Base-by-base conservation (phyloP, 2,888 invertebrate species). In the Brachyptera risi region DNA sequence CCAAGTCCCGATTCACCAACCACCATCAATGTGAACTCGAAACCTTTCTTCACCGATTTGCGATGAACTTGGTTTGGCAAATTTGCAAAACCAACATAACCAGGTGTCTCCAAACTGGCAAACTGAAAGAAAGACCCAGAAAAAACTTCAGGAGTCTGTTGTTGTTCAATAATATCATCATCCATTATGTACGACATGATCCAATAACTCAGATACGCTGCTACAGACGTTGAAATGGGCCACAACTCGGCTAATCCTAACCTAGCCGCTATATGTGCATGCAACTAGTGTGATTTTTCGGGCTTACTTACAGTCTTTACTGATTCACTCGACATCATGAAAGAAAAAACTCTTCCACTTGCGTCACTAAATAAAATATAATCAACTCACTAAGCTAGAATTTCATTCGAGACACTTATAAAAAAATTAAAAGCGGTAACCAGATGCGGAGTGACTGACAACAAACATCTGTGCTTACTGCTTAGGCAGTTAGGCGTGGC, bases 21-120 rank as follows among this genome's bases (percentile, higher is more conserved):
- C 59, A 97, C 96, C 96, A 97, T 96, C 11, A 97, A 78, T 0
- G 96, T 96, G 74, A 97, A 97, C 77, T 96, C 96, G 73, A 97
- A 97, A 21, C 96, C 96, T 73, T 96, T 96, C 76, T 97, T 97
- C 58, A 96, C 96, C 0, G 95, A 96, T 76, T 97, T 97, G 65
- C 96, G 82, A 75, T 97, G 96, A 24, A 97, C 96, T 77, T 96
- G 96, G 76, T 96, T 96, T 1, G 96, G 96, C 38, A 97, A 77
- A 79, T 96, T 96, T 56, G 96, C 96, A 76, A 94, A 94, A 2
- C 94, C 94, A 37, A 94, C 82, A 78, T 96, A 96, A 21, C 91
- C 91, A 27, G 91, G 90, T 0, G 91, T 90, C 75, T 92, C 92
- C 68, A 91, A 76, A 71, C 87, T 88, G 57, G 90, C 86, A 78